A percentile compares a stretch with the other conserved stretches of the same genome.
These are phyloP conservation scores for Nomada fucata DNA, from an alignment of 2,888 invertebrate species.

Conservation along the genomic window DNA sequence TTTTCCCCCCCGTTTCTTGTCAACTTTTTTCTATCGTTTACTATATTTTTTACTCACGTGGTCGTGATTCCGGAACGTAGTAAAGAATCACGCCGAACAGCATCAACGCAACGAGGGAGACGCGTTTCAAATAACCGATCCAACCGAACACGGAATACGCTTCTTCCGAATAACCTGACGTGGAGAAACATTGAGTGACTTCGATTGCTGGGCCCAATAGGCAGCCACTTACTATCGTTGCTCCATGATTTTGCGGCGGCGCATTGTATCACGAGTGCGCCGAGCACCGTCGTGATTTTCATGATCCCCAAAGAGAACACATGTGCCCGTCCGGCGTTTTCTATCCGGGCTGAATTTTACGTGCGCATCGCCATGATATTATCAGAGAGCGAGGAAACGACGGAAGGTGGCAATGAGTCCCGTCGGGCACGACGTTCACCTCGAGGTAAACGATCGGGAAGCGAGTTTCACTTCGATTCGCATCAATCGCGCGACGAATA, in stretches of 20 bases:
- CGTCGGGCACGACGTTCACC: conserved; percentile 39
- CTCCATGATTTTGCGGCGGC: conserved; percentile 59
- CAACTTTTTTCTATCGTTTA: neutral
- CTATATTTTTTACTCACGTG: conserved; percentile 72
- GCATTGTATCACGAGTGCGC: conserved; percentile 55
- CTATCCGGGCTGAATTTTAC: conserved; percentile 13
- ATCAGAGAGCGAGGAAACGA: neutral
- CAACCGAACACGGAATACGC: conserved; percentile 66
- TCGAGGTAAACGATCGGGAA: conserved; percentile 10
- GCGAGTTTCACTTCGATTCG: conserved; percentile 59
- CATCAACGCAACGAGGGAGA: conserved; percentile 68
- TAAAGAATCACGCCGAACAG: conserved; percentile 74
- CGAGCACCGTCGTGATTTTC: conserved; percentile 61
- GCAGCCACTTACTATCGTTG: conserved; percentile 65
- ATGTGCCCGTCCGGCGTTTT: conserved; percentile 6
- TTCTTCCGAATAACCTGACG: conserved; percentile 59
- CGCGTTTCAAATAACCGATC: conserved; percentile 72
- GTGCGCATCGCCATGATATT: conserved; percentile 42
- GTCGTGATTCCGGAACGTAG: conserved; percentile 77
- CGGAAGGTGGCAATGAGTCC: conserved; percentile 25
- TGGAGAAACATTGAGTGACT: conserved; percentile 27
- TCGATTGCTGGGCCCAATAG: neutral
- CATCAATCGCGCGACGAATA: neutral
- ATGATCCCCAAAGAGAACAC: conserved; percentile 33
- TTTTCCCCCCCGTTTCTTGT: neutral